Percentiles rank a stretch among this genome's conserved stretches.
phyloP scores from a whole-genome alignment of 2,888 invertebrate genomes.

The Xestia xanthographa region DNA sequence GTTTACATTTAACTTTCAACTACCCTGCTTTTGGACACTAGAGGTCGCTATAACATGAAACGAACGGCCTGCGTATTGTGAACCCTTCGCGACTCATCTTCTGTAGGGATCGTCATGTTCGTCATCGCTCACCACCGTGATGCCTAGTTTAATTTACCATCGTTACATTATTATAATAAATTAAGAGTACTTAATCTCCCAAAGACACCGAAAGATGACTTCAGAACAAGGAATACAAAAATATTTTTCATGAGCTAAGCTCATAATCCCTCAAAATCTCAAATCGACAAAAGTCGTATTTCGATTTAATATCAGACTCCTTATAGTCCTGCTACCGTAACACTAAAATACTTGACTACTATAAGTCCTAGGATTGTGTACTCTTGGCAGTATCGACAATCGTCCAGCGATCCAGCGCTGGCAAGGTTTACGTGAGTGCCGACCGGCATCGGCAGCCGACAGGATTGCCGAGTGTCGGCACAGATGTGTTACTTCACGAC shows the following conservation, averaged over 20 bases:
- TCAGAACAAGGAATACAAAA: slow-evolving; percentile 52
- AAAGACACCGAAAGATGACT: slow-evolving; percentile 14
- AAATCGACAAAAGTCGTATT: slow-evolving; percentile 41
- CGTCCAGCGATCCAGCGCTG: slow-evolving; percentile 55
- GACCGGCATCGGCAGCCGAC: neutral
- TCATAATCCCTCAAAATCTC: slow-evolving; percentile 37
- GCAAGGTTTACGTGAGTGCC: slow-evolving; percentile 12
- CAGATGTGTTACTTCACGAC: too few species aligned
- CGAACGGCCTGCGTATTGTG: neutral
- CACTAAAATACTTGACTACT: slow-evolving; percentile 34
- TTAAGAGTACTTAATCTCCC: slow-evolving; percentile 37
- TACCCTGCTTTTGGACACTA: slow-evolving; percentile 45
- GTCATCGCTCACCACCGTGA: slow-evolving; percentile 3
- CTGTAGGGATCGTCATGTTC: slow-evolving; percentile 7
- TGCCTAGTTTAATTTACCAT: slow-evolving; percentile 13
- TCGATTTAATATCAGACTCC: slow-evolving; percentile 19
- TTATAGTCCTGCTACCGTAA: slow-evolving; percentile 12
- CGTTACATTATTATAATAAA: slow-evolving; percentile 33
- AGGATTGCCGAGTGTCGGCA: neutral
- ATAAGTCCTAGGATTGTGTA: slow-evolving; percentile 18
- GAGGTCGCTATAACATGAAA: slow-evolving; percentile 52
- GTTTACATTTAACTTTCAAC: slow-evolving; percentile 20
- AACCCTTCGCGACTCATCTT: slow-evolving; percentile 8
- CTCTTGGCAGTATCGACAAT: slow-evolving; percentile 23
- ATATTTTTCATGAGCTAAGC: slow-evolving; percentile 56